phyloP scores from a whole-genome alignment of 2,888 invertebrate species.

The Drosophila mimetica region DNA sequence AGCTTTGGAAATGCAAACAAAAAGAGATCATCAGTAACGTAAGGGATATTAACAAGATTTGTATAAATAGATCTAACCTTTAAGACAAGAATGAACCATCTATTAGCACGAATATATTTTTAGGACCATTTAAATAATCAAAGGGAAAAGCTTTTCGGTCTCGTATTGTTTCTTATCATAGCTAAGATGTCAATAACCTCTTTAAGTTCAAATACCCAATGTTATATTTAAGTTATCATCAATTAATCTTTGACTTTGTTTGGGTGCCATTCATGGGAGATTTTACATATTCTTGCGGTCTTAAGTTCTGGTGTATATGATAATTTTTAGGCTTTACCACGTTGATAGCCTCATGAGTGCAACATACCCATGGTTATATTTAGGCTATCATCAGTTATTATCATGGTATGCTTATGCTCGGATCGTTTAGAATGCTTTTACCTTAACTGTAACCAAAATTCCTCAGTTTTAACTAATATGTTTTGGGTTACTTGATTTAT shows the following conservation, averaged over 20 bases:
- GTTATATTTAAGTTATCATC: background rate
- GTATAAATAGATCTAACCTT: background rate
- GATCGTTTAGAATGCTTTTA: too few species aligned
- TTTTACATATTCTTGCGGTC: too few species aligned
- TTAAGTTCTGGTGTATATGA: too few species aligned
- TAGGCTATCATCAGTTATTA: too few species aligned
- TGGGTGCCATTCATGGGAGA: background rate
- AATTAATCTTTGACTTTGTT: background rate
- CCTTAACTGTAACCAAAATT: too few species aligned
- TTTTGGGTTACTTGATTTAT: too few species aligned
- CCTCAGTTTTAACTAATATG: too few species aligned
- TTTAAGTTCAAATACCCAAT: background rate
- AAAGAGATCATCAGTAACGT: too few species aligned
- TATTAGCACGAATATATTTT: too few species aligned
- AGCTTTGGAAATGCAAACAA: background rate
- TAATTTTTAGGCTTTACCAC: background rate
- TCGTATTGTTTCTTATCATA: background rate
- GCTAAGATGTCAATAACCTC: slow-evolving; percentile 1
- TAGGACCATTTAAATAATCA: background rate
- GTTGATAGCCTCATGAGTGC: background rate
- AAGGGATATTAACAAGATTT: background rate
- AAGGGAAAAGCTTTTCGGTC: background rate
- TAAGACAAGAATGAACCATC: background rate
- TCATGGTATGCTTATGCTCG: too few species aligned
- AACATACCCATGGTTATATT: too few species aligned